A percentile compares a stretch with the other conserved stretches of the same genome.
Conservation (phyloP, 2,888 invertebrate species). For the Acronicta psi region DNA sequence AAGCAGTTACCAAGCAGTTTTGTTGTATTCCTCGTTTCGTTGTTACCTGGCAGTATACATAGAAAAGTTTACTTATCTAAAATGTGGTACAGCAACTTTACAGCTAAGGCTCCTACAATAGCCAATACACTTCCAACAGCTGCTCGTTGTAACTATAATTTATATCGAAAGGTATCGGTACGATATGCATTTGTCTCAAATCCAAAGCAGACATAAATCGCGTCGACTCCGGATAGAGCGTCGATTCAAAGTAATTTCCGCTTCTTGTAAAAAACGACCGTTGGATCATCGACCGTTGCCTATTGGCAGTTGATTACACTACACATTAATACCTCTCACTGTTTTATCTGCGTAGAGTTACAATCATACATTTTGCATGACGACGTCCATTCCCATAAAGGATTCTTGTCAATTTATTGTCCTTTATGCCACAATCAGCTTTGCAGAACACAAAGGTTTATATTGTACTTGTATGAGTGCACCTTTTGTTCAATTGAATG, state of each 20-base stretch:
- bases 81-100: conserved; percentile 7
- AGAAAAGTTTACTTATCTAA: no score
- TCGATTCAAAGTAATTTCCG: conserved; percentile 78
- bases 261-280: conserved; percentile 70
- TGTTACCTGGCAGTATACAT: background rate
- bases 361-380: conserved; percentile 23
- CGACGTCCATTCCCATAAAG: conserved; percentile 11
- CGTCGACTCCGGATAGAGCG: conserved; percentile 64
- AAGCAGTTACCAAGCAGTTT: no score
- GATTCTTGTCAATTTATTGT: conserved; percentile 43
- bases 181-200: conserved; percentile 37
- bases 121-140: conserved; percentile 19
- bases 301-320: conserved; percentile 51
- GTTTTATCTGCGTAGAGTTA: conserved; percentile 21
- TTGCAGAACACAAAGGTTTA: conserved; percentile 41
- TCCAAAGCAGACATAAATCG: conserved; percentile 54
- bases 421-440: conserved; percentile 39
- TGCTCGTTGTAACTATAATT: conserved; percentile 4
- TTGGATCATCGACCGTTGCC: conserved; percentile 66
- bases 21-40: background rate
- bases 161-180: conserved; percentile 11
- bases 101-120: conserved; percentile 3
- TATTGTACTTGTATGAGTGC: conserved; percentile 42
- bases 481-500: conserved; percentile 28
- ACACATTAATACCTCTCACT: conserved; percentile 18